These are phyloP conservation scores for Ceratosolen fusciceps DNA, from an alignment of 1,140 invertebrate genomes.

Conservation along the genomic window DNA sequence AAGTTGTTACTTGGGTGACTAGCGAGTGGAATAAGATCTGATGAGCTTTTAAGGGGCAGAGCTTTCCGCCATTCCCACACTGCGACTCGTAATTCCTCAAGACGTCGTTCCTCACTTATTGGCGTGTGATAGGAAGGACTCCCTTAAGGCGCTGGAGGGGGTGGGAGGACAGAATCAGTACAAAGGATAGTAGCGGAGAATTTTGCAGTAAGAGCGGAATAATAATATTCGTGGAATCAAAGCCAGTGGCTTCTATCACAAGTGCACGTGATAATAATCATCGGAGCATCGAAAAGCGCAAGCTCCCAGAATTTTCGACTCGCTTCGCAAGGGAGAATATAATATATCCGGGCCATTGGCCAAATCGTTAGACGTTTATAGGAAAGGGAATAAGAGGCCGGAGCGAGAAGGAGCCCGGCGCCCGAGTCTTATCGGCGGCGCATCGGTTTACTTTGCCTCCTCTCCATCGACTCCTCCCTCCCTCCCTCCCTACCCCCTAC, in stretches of 20 bases:
- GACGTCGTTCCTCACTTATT: background rate
- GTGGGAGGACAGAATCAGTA: background rate
- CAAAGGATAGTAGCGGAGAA: background rate
- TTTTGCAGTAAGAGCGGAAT: background rate
- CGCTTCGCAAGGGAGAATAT: background rate
- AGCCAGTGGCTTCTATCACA: background rate
- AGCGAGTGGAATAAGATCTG: no score
- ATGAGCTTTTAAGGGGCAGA: no score
- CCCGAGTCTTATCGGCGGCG: conserved; percentile 34
- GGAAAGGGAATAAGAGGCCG: conserved; percentile 29
- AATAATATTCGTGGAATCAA: background rate
- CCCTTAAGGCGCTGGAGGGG: background rate
- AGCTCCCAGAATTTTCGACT: background rate
- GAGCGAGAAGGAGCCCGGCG: background rate
- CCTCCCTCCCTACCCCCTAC: background rate
- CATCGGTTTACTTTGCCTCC: conserved; percentile 39
- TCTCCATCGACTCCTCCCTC: conserved; percentile 8
- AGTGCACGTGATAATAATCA: background rate
- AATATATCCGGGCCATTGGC: conserved; percentile 33
- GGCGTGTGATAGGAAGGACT: background rate
- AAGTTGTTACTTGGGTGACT: no score
- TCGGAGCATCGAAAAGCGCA: background rate
- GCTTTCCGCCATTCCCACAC: no score
- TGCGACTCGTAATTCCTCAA: no score
- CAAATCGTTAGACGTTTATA: conserved; percentile 43